Conservation (phyloP, 2,888 invertebrate genomes). For the Rhabditoides inermis region DNA sequence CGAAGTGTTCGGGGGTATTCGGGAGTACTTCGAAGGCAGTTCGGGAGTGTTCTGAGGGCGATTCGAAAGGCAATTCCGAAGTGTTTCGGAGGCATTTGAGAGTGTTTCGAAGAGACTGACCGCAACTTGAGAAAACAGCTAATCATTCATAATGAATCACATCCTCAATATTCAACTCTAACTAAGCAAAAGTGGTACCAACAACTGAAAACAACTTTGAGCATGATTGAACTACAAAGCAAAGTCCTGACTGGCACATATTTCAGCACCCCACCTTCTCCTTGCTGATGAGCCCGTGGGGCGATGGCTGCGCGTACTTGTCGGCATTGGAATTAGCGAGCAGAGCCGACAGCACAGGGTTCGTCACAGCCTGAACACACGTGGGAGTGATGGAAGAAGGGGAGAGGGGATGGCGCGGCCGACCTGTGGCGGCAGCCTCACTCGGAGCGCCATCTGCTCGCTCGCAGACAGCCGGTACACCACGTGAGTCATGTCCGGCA, state of each 20-base stretch:
- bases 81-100: conserved; percentile 17
- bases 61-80: not conserved
- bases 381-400: not conserved
- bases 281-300: not conserved
- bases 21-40: not conserved
- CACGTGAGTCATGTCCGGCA: conserved; percentile 78
- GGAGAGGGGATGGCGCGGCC: not conserved
- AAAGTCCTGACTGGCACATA: too few species aligned
- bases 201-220: too few species aligned
- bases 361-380: not conserved
- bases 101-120: conserved; percentile 1
- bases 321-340: not conserved
- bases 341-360: not conserved
- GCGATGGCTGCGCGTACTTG: not conserved
- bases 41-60: not conserved
- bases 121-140: not conserved
- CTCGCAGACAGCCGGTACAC: conserved; percentile 17
- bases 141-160: not conserved
- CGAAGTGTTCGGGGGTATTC: not conserved
- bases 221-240: too few species aligned
- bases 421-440: conserved; percentile 14
- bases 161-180: too few species aligned
- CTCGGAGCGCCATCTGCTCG: conserved; percentile 18
- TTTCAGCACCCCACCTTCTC: too few species aligned
- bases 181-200: too few species aligned